Conservation (phyloP, 2,113 vertebrate genomes). For the Holacanthus passer region DNA sequence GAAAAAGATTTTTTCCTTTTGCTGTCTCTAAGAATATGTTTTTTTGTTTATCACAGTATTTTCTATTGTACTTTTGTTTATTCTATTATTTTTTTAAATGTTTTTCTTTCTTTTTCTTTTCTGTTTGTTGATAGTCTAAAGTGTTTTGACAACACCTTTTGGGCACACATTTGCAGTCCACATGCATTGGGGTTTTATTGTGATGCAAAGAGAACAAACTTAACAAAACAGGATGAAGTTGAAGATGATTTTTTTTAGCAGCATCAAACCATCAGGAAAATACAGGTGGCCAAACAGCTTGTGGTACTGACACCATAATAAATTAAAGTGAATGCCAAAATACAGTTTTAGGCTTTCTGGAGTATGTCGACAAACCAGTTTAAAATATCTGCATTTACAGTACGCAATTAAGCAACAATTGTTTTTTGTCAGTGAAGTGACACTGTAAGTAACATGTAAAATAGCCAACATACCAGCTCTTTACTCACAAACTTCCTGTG, state of each 20-base stretch:
- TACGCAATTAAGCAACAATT: not conserved
- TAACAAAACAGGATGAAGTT: not conserved
- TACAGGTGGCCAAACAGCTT: not conserved
- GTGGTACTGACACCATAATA: not conserved
- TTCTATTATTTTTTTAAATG: not conserved
- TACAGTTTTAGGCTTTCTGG: not conserved
- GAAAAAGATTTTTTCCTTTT: not conserved
- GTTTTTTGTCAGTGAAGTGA: not conserved
- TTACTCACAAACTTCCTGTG: slow-evolving; percentile 49
- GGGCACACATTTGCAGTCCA: not conserved
- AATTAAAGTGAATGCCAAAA: not conserved
- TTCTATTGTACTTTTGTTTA: not conserved
- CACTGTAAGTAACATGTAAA: too few species aligned
- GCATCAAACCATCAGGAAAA: not conserved
- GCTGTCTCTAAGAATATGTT: not conserved
- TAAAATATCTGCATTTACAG: not conserved
- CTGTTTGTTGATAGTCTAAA: not conserved
- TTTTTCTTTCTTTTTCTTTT: too few species aligned
- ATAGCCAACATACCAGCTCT: not conserved
- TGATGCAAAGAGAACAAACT: not conserved
- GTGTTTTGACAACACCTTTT: not conserved
- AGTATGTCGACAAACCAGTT: not conserved
- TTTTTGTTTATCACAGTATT: not conserved
- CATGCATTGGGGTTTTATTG: not conserved
- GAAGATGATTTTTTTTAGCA: not conserved